These are phyloP conservation scores for Brachypteracias leptosomus DNA, from an alignment of 2,113 vertebrate genomes.

Conservation along the genomic window DNA sequence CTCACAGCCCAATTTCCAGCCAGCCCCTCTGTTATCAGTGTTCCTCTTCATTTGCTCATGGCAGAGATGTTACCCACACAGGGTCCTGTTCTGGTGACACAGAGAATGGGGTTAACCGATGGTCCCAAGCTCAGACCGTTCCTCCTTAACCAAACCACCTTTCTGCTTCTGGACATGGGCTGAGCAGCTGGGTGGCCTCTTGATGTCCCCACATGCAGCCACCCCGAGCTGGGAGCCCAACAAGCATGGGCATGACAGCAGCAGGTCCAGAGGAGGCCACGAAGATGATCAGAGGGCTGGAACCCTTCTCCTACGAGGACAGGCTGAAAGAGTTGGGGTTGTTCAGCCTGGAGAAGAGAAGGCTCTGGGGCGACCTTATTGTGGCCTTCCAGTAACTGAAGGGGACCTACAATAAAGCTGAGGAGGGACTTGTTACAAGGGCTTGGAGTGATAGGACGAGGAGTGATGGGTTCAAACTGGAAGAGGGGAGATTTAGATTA, in stretches of 20 bases:
- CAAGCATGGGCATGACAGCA: background rate
- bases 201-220: background rate
- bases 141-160: background rate
- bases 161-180: background rate
- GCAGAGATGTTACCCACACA: background rate
- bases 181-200: fast-evolving
- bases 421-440: too few relatives aligned
- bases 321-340: too few relatives aligned
- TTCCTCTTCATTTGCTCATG: background rate
- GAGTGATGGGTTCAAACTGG: too few relatives aligned
- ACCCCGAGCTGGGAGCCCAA: background rate
- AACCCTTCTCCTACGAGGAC: too few relatives aligned
- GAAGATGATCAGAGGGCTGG: too few relatives aligned
- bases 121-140: background rate
- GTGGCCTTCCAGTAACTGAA: too few relatives aligned
- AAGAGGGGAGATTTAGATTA: too few relatives aligned
- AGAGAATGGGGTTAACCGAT: background rate
- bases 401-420: too few relatives aligned
- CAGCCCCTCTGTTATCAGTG: background rate
- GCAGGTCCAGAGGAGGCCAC: too few relatives aligned
- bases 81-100: background rate
- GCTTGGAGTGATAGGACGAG: too few relatives aligned
- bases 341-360: too few relatives aligned
- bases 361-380: too few relatives aligned
- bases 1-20: background rate